Evolutionary conservation across 2,888 invertebrate genomes (phyloP).

Genomic region (Vanessa cardui): DNA sequence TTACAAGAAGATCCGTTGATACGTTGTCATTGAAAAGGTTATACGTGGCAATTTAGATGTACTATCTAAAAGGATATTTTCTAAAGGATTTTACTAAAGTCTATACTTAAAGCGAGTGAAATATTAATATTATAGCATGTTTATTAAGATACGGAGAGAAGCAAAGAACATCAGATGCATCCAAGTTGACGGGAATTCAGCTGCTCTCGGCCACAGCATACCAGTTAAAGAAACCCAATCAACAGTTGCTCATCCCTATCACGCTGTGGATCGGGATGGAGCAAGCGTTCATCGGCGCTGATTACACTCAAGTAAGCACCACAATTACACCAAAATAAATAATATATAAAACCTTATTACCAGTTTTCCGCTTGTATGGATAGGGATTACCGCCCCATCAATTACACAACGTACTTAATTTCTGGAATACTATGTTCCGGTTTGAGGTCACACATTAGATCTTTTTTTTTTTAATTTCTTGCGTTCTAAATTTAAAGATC

Average conservation of each 20-base stretch:
- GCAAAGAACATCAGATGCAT: conserved; percentile 88
- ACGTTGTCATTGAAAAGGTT: conserved; percentile 7
- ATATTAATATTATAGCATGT: conserved; percentile 24
- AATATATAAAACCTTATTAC: too few species aligned
- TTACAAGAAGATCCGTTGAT: not conserved
- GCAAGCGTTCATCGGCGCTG: conserved; percentile 97
- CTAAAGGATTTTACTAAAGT: not conserved
- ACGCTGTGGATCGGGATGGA: conserved; percentile 99
- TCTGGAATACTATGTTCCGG: too few species aligned
- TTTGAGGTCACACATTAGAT: too few species aligned
- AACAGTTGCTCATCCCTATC: conserved; percentile 95
- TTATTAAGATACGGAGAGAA: conserved; percentile 91
- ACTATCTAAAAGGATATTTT: not conserved
- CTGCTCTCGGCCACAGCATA: conserved; percentile 93
- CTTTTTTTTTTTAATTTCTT: too few species aligned
- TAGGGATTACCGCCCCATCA: too few species aligned
- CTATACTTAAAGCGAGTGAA: not conserved
- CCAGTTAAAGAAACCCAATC: conserved; percentile 95
- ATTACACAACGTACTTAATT: too few species aligned
- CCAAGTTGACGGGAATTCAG: conserved; percentile 88
- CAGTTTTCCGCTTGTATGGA: too few species aligned
- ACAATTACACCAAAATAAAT: not conserved
- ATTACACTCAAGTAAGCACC: conserved; percentile 88
- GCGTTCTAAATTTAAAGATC: too few species aligned
- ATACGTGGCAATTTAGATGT: not conserved